Conservation (phyloP, 2,888 invertebrate species). For the Scaptomyza reducta region DNA sequence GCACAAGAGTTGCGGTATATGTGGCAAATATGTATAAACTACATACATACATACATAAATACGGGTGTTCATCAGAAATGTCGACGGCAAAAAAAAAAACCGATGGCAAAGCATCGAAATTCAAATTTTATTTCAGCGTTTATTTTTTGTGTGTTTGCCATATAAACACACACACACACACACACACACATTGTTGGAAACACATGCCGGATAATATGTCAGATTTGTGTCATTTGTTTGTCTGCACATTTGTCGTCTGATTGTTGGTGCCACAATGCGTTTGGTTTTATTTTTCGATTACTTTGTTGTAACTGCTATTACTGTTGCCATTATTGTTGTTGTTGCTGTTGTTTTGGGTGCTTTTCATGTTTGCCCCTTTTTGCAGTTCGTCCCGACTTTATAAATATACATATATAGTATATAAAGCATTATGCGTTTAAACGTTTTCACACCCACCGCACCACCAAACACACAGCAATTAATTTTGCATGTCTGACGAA, state of each 20-base stretch:
- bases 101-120: conserved; percentile 49
- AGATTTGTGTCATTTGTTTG: conserved; percentile 62
- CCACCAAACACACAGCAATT: conserved; percentile 27
- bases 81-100: conserved; percentile 20
- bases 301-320: conserved; percentile 1
- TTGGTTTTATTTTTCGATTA: conserved; percentile 33
- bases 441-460: conserved; percentile 15
- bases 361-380: conserved; percentile 5
- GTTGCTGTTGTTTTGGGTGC: conserved; percentile 5
- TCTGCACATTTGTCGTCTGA: conserved; percentile 52
- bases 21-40: not conserved
- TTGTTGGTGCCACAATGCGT: conserved; percentile 34
- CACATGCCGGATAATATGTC: conserved; percentile 37
- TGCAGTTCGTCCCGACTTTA: not conserved
- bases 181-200: conserved; percentile 1
- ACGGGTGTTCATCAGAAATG: not conserved
- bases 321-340: not conserved
- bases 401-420: too few relatives aligned
- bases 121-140: conserved; percentile 43
- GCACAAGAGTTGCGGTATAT: not conserved
- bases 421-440: conserved; percentile 23
- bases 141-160: conserved; percentile 5
- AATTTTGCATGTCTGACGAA: conserved; percentile 24
- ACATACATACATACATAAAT: not conserved
- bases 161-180: not conserved